Evolutionary conservation across 2,888 invertebrate genomes (phyloP).

Genomic region (Acleris emargana): DNA sequence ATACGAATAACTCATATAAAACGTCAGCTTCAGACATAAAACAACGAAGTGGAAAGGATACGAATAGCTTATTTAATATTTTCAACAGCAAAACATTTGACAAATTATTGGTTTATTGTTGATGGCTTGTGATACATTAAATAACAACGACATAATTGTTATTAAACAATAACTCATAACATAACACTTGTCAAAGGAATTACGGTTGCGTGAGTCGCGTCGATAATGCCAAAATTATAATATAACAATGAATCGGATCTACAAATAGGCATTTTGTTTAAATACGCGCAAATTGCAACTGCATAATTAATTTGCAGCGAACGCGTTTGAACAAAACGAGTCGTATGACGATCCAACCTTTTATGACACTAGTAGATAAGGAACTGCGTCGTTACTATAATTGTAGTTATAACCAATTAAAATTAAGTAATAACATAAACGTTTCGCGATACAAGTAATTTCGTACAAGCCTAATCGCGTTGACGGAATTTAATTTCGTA

Average conservation of each 20-base stretch:
- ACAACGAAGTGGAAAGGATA: conserved; percentile 3
- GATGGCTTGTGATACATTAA: conserved; percentile 24
- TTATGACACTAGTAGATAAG: conserved; percentile 23
- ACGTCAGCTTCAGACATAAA: conserved; percentile 7
- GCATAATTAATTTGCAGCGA: not conserved
- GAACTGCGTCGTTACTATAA: conserved; percentile 29
- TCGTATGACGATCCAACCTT: conserved; percentile 24
- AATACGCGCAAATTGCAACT: not conserved
- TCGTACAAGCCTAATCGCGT: conserved; percentile 5
- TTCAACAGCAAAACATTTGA: not conserved
- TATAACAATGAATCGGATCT: conserved; percentile 3
- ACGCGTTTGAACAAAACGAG: conserved; percentile 20
- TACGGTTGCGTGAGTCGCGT: not conserved
- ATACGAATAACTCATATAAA: conserved; percentile 26
- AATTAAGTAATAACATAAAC: conserved; percentile 20
- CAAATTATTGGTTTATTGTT: conserved; percentile 24
- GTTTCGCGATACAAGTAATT: conserved; percentile 9
- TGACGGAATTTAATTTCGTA: conserved; percentile 10
- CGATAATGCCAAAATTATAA: not conserved
- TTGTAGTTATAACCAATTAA: conserved; percentile 21
- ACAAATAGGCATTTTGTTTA: not conserved
- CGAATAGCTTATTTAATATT: not conserved
- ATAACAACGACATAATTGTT: conserved; percentile 17
- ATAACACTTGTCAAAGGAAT: conserved; percentile 9
- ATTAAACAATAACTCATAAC: conserved; percentile 20